Percentiles rank a stretch among this genome's conserved stretches.
These are phyloP conservation scores for Griposia aprilina DNA, from an alignment of 2,888 invertebrate genomes.

Conservation along the genomic window DNA sequence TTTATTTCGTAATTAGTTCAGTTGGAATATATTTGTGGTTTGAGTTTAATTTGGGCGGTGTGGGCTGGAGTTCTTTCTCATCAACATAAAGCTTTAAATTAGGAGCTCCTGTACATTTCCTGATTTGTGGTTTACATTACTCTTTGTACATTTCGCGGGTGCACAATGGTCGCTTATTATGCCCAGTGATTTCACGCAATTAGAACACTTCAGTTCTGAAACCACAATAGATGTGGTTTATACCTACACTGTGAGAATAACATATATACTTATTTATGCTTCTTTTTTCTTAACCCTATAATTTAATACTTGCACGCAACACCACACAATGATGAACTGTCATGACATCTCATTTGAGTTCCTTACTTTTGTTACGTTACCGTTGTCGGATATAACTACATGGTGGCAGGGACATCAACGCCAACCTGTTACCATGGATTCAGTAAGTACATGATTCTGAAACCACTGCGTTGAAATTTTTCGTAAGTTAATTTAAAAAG, in stretches of 20 bases:
- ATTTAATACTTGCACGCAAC: conserved; percentile 34
- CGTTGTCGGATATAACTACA: not conserved
- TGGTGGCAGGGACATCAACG: too few species aligned
- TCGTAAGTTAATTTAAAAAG: too few species aligned
- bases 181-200: conserved; percentile 17
- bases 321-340: conserved; percentile 7
- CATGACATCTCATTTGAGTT: conserved; percentile 24
- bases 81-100: conserved; percentile 10
- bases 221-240: conserved; percentile 17
- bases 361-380: conserved; percentile 1
- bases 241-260: not conserved
- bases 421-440: too few species aligned
- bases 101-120: conserved; percentile 15
- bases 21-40: not conserved
- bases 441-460: too few species aligned
- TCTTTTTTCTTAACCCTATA: conserved; percentile 19
- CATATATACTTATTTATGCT: not conserved
- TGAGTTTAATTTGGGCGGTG: conserved; percentile 6
- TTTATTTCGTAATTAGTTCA: conserved; percentile 25
- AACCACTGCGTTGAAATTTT: too few species aligned
- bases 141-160: conserved; percentile 6
- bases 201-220: conserved; percentile 23
- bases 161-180: conserved; percentile 9
- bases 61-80: not conserved
- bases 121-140: conserved; percentile 24